Evolutionary conservation across 1,140 invertebrate genomes (phyloP), one percentile per base, ranked within the genome.

Genomic region (Scaptomyza hsui): DNA sequence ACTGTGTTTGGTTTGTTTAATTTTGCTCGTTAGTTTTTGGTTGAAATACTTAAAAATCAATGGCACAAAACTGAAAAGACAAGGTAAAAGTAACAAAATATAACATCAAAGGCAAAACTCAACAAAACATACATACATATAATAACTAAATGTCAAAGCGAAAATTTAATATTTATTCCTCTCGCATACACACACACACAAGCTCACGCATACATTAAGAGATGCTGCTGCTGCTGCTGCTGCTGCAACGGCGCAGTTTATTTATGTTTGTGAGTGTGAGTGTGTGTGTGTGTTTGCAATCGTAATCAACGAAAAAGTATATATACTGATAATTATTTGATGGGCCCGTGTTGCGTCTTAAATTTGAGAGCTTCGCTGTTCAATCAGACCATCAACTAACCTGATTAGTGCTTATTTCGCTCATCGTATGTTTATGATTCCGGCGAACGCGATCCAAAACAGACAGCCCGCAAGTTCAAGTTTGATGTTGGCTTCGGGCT

Each of bases 31-130:
- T 64, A 47, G 3, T 37, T n/a, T 37, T 37, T 37, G 47, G n/a
- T 24, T 42, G 39, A 45, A 45, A 55, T 60, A 52, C 63, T 86
- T 44, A 75, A 78, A 86, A 88, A 88, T 78, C 78, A 88, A 82
- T 76, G 83, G 70, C 83, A 88, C 71, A 78, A 70, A 88, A 88
- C 82, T 88, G 82, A 88, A 88, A 88, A 67, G 53, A 88, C 80
- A 82, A 42, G 19, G 48, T 64, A 83, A 59, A 65, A 18, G 52
- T 69, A 74, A 59, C 39, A 47, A 86, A 86, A 68, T 88, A 78
- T 80, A 71, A 78, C 57, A 63, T 29, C 42, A 78, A 72, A 73
- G 42, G 53, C 49, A 65, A 72, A 78, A 71, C 41, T 9, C 52
- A 68, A 72, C 1, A 42, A 41, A 65, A 18, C n/a, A 42, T n/a